A percentile compares a stretch with the other conserved stretches of the same genome.
phyloP scores from a whole-genome alignment of 2,888 invertebrate species.

The Periphyllus acericola region DNA sequence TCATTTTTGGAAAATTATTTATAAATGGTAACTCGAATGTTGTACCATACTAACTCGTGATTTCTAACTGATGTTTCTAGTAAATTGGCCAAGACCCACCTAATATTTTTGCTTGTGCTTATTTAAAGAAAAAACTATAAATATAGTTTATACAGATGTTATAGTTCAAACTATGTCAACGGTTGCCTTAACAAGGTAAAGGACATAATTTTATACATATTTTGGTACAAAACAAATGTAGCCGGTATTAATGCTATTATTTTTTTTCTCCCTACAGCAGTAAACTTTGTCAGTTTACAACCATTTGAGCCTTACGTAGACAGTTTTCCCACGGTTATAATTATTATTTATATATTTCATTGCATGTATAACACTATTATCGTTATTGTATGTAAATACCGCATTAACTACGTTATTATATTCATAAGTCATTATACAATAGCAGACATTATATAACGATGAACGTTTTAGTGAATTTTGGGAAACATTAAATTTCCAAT shows the following conservation, averaged over 20 bases:
- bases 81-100: constrained; percentile 40
- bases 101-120: constrained; percentile 49
- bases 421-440: background rate
- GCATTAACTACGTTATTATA: too few species aligned
- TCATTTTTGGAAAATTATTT: constrained; percentile 32
- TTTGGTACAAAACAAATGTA: background rate
- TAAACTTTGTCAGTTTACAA: background rate
- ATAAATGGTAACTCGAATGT: constrained; percentile 23
- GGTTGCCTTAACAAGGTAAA: constrained; percentile 12
- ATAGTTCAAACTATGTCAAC: background rate
- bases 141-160: background rate
- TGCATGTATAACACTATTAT: background rate
- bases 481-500: constrained; percentile 22
- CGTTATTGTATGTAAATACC: background rate
- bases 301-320: background rate
- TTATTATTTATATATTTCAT: background rate
- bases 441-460: background rate
- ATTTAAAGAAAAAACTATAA: constrained; percentile 50
- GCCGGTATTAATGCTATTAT: background rate
- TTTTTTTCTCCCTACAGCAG: background rate
- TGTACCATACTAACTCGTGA: background rate
- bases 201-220: background rate
- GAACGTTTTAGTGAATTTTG: background rate
- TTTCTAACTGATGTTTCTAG: constrained; percentile 6
- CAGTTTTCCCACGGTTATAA: background rate